phyloP scores from a whole-genome alignment of 2,888 invertebrate species.

The Cyclophora punctaria region DNA sequence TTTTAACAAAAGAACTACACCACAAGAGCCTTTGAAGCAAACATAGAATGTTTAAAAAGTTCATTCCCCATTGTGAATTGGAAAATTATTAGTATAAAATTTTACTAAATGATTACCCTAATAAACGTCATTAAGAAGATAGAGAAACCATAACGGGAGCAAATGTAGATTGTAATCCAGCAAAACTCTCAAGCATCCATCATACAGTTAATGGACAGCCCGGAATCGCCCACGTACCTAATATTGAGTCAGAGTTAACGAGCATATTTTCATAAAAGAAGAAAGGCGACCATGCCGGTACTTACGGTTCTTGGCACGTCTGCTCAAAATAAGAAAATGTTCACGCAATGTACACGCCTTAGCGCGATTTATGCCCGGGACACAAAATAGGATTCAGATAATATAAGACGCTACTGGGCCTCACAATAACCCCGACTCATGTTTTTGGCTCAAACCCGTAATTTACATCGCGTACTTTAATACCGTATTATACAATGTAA shows the following conservation, averaged over 20 bases:
- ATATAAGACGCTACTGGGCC: slow-evolving; percentile 57
- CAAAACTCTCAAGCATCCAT: neutral
- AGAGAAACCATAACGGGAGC: too few relatives aligned
- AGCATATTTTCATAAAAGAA: slow-evolving; percentile 33
- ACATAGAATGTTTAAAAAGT: too few relatives aligned
- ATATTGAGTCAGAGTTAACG: slow-evolving; percentile 19
- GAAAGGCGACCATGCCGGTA: slow-evolving; percentile 36
- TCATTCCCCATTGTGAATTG: too few relatives aligned
- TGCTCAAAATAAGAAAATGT: slow-evolving; percentile 69
- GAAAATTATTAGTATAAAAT: too few relatives aligned
- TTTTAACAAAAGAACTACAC: slow-evolving; percentile 43
- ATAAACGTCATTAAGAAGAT: neutral
- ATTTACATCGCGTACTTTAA: slow-evolving; percentile 44
- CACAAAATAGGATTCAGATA: slow-evolving; percentile 72
- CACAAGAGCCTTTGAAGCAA: too few relatives aligned
- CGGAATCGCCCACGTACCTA: slow-evolving; percentile 9
- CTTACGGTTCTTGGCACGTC: slow-evolving; percentile 72
- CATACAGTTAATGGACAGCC: neutral
- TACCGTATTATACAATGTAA: slow-evolving; percentile 38
- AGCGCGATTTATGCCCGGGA: slow-evolving; percentile 69
- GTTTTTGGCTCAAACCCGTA: slow-evolving; percentile 36
- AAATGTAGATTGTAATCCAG: too few relatives aligned
- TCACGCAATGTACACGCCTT: slow-evolving; percentile 65
- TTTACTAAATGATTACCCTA: neutral
- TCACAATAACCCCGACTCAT: slow-evolving; percentile 33